phyloP scores from a whole-genome alignment of 1,140 invertebrate species.

The Bradysia coprophila region DNA sequence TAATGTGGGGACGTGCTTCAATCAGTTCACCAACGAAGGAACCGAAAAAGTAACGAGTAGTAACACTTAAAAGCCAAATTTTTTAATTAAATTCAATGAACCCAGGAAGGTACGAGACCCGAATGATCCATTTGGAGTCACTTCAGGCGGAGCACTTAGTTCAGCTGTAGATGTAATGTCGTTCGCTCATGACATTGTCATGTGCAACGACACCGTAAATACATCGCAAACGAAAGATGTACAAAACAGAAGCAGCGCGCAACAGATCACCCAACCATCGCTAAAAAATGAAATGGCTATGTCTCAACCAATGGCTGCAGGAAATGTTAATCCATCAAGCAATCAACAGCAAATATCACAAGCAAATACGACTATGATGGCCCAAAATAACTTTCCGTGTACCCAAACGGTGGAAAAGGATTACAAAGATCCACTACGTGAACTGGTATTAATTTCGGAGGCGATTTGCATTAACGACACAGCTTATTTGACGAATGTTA shows the following conservation, averaged over 20 bases:
- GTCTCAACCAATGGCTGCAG: background rate
- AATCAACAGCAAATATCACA: background rate
- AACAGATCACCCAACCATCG: slow-evolving; percentile 7
- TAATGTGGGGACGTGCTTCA: slow-evolving; percentile 78
- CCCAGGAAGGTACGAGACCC: slow-evolving; percentile 17
- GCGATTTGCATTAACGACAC: slow-evolving; percentile 16
- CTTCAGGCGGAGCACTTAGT: slow-evolving; percentile 27
- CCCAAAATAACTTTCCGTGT: no score
- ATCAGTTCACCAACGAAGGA: slow-evolving; percentile 68
- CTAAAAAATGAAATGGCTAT: background rate
- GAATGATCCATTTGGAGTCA: slow-evolving; percentile 13
- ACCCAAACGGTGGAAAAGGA: no score
- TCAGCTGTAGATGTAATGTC: slow-evolving; percentile 67
- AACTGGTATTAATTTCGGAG: slow-evolving; percentile 30
- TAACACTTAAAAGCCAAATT: background rate
- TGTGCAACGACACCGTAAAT: slow-evolving; percentile 21
- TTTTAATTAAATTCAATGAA: background rate
- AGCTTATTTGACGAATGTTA: slow-evolving; percentile 19
- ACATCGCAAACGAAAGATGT: slow-evolving; percentile 14
- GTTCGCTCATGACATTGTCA: slow-evolving; percentile 46
- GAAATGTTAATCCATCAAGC: slow-evolving; percentile 1
- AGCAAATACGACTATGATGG: background rate
- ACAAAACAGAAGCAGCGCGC: no score
- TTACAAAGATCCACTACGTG: slow-evolving; percentile 29
- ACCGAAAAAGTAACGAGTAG: slow-evolving; percentile 30